Percentiles rank a stretch among this genome's conserved stretches.
Evolutionary conservation across 2,888 invertebrate species (phyloP).

Genomic region (Drosophila falleni): DNA sequence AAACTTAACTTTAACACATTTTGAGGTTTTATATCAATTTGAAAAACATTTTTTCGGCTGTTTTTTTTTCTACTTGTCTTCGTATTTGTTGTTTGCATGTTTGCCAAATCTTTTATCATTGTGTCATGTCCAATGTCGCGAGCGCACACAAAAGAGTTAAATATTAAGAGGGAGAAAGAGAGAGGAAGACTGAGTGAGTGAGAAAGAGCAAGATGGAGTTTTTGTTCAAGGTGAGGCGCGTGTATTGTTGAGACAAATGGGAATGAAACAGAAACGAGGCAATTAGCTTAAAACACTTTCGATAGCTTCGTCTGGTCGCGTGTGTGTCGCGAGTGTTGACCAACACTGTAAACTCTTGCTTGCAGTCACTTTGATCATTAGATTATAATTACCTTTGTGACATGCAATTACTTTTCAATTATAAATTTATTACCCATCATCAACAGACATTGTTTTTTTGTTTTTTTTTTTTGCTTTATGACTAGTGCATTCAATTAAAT

Average conservation of each 20-base stretch:
- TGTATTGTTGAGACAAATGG: slow-evolving; percentile 26
- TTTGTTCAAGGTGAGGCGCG: slow-evolving; percentile 46
- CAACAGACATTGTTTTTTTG: slow-evolving; percentile 25
- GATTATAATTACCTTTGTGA: slow-evolving; percentile 46
- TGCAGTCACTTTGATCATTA: slow-evolving; percentile 28
- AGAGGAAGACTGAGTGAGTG: slow-evolving; percentile 6
- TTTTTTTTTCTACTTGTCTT: slow-evolving; percentile 18
- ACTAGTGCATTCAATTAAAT: slow-evolving; percentile 75
- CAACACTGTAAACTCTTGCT: slow-evolving; percentile 42
- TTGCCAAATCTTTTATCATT: slow-evolving; percentile 64
- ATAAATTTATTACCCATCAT: slow-evolving; percentile 63
- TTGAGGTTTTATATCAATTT: slow-evolving; percentile 56
- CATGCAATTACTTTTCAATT: slow-evolving; percentile 74
- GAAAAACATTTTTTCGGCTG: slow-evolving; percentile 42
- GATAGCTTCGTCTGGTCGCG: slow-evolving; percentile 14
- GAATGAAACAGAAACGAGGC: slow-evolving; percentile 38
- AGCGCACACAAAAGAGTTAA: slow-evolving; percentile 32
- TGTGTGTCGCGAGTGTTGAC: slow-evolving; percentile 13
- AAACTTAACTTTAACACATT: slow-evolving; percentile 32
- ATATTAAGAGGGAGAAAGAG: background rate
- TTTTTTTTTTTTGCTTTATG: slow-evolving; percentile 45
- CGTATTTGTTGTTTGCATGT: slow-evolving; percentile 34
- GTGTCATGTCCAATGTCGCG: slow-evolving; percentile 64
- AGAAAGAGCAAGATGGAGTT: slow-evolving; percentile 11
- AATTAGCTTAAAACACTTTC: slow-evolving; percentile 48